A percentile compares a stretch with the other conserved stretches of the same genome.
phyloP scores from a whole-genome alignment of 2,113 vertebrate genomes.

The Phaetusa simplex region DNA sequence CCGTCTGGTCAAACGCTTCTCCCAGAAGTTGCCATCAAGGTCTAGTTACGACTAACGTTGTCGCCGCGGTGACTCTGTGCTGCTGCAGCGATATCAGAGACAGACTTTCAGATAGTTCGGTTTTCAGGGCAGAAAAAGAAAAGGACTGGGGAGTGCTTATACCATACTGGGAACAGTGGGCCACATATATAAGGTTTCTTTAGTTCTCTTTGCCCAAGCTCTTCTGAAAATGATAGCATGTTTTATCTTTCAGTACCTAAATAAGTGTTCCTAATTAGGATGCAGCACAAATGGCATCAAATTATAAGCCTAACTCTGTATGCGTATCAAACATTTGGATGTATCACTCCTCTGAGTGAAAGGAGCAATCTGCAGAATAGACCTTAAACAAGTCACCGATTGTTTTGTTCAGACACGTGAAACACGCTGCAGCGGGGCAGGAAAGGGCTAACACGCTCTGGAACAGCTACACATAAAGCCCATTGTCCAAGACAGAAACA shows the following conservation, averaged over 20 bases:
- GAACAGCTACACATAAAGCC: neutral
- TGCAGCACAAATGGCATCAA: neutral
- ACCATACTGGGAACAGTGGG: neutral
- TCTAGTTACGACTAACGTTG: rapidly evolving
- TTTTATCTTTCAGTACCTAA: neutral
- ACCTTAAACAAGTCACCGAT: neutral
- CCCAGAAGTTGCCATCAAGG: neutral
- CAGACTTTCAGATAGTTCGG: neutral
- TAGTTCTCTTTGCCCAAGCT: neutral
- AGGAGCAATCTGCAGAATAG: neutral
- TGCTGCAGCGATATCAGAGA: too few relatives aligned
- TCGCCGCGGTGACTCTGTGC: neutral
- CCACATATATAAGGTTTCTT: rapidly evolving
- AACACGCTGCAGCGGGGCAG: neutral
- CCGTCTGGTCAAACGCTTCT: neutral
- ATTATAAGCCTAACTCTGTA: neutral
- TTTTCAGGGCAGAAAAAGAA: neutral
- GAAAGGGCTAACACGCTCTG: neutral
- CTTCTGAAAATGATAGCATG: neutral
- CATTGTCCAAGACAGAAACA: neutral
- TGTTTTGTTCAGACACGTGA: neutral
- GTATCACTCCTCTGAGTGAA: neutral
- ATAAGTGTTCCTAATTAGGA: neutral
- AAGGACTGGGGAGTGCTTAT: neutral
- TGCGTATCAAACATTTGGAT: neutral